Evolutionary conservation across 2,888 invertebrate species (phyloP).

Genomic region (Drosophila atripex): DNA sequence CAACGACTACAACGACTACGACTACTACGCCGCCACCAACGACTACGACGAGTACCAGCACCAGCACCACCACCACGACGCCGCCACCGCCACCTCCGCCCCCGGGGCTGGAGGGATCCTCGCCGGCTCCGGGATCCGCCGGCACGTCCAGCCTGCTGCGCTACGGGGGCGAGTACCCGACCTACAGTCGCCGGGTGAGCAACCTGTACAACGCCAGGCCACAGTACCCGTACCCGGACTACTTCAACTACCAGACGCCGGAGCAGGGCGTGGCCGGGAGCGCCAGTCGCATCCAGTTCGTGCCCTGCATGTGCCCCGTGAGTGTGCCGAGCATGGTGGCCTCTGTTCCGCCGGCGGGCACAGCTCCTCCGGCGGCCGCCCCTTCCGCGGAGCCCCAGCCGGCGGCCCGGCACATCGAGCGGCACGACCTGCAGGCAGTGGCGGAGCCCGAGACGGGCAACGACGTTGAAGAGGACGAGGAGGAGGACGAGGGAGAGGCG

Average conservation of each 20-base stretch:
- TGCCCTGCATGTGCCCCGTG: conserved; percentile 82
- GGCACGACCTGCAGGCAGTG: conserved; percentile 31
- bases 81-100: conserved; percentile 43
- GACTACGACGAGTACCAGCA: conserved; percentile 26
- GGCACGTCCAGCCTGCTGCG: conserved; percentile 37
- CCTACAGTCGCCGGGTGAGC: conserved; percentile 78
- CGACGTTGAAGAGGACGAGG: conserved; percentile 23
- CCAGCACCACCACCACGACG: conserved; percentile 31
- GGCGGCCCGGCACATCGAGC: conserved; percentile 25
- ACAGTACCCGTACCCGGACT: conserved; percentile 82
- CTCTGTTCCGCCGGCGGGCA: conserved; percentile 6
- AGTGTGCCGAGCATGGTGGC: conserved; percentile 63
- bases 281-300: conserved; percentile 72
- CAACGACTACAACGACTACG: conserved; percentile 50
- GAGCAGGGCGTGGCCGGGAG: conserved; percentile 24
- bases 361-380: neutral
- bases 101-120: conserved; percentile 3
- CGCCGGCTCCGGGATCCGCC: conserved; percentile 23
- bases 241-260: conserved; percentile 69
- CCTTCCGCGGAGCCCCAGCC: conserved; percentile 16
- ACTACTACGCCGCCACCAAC: conserved; percentile 33
- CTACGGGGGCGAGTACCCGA: conserved; percentile 67
- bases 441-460: conserved; percentile 17
- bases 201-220: conserved; percentile 77
- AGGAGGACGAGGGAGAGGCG: conserved; percentile 18